Base-by-base conservation (phyloP, 2,888 invertebrate genomes). In the Latrodectus elegans region DNA sequence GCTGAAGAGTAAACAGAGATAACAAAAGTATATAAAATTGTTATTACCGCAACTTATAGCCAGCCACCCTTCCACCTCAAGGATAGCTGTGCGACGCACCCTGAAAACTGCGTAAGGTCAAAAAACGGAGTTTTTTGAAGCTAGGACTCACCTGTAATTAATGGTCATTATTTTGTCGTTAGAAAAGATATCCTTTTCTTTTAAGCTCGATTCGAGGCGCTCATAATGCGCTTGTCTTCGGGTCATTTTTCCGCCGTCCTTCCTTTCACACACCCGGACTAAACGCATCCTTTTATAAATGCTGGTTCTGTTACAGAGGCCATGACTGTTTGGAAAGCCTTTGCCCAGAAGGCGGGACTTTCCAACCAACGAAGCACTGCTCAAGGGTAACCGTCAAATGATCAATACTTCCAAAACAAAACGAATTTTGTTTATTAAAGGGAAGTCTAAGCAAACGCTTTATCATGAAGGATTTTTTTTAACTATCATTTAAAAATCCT, bases 161-260 rank as follows among this genome's bases (percentile, higher is more conserved):
- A 70, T 70, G 70, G 64, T 75, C 85, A 86, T 86, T 86, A 86
- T 86, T 75, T 75, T 86, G 85, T 86, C 85, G 80, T 86, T 85
- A 85, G 79, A 38, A 60, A 11, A 52, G 71, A 51, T 79, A 49
- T 68, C 73, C 65, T 55, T 60, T 84, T 60, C 78, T 68, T 72
- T 68, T 55, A 17, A 51, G 15, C 26, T 9, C n/a, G 38, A 22
- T 10, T 76, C 71, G 78, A 26, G 55, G 72, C 67, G 76, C 71
- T 53, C 82, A 71, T 82, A 78, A 26, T 53, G 87, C 72, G 49
- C 71, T 67, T 10, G 52, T 38, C 67, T 52, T 49, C n/a, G 64
- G 72, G 53, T 17, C 38, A 38, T 38, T 38, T n/a, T 38, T 38
- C 38, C 38, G 38, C 38, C 38, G 38, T 38, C 38, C 38, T 38